A percentile compares a stretch with the other conserved stretches of the same genome.
Conservation (phyloP, 2,113 vertebrate genomes). For the Sitta europaea region DNA sequence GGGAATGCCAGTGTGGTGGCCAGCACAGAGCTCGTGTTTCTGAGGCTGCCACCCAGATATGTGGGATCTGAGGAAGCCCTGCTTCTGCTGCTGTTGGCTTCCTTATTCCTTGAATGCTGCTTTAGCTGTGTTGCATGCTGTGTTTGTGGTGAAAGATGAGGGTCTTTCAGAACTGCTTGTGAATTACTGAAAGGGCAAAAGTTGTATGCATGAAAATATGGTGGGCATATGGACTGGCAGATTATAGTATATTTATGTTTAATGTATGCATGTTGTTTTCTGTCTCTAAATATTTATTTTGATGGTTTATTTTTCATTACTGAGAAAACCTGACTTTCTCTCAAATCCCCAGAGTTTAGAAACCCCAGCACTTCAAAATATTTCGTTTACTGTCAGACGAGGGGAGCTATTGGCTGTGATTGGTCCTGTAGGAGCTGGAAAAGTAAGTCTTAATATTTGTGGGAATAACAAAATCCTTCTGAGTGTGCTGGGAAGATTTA, state of each 20-base stretch:
- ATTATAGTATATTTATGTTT: no score
- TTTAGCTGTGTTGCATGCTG: background rate
- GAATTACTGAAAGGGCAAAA: background rate
- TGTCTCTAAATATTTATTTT: background rate
- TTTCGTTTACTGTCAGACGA: slow-evolving; percentile 82
- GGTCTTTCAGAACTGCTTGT: background rate
- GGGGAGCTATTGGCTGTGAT: slow-evolving; percentile 88
- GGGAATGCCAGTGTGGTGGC: fast-evolving
- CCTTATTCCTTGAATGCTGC: background rate
- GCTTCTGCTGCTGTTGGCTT: background rate
- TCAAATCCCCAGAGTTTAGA: slow-evolving; percentile 72
- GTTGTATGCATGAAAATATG: background rate
- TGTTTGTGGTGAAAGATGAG: background rate
- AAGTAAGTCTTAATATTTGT: slow-evolving; percentile 78
- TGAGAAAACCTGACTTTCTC: background rate
- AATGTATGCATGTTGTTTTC: background rate
- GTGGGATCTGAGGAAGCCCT: background rate
- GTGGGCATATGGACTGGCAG: background rate
- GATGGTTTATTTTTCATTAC: background rate
- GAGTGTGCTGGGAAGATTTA: no score
- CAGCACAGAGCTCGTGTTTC: background rate
- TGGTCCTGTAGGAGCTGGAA: slow-evolving; percentile 93
- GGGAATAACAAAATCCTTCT: no score
- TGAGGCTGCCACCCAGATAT: fast-evolving
- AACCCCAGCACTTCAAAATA: slow-evolving; percentile 80